phyloP scores from a whole-genome alignment of 2,888 invertebrate species.

The Melipona bicolor region DNA sequence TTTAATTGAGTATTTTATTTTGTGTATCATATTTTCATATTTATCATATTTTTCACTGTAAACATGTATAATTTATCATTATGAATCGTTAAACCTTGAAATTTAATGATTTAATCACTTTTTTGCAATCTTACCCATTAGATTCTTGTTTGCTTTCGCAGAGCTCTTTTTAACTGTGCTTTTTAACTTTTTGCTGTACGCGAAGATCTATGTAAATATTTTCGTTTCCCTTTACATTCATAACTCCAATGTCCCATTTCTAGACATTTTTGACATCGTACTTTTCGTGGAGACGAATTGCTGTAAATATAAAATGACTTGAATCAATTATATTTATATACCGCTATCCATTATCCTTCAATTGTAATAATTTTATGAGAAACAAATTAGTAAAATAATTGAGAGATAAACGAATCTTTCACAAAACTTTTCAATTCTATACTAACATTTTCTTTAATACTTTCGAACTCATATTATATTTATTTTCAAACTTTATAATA shows the following conservation, averaged over 20 bases:
- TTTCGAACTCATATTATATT: conserved; percentile 63
- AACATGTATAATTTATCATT: conserved; percentile 13
- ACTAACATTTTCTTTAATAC: conserved; percentile 68
- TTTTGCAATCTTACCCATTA: conserved; percentile 71
- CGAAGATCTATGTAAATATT: conserved; percentile 93
- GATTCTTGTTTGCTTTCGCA: conserved; percentile 85
- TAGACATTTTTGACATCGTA: conserved; percentile 96
- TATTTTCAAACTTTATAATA: conserved; percentile 28
- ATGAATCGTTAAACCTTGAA: not conserved
- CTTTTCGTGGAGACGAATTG: conserved; percentile 88
- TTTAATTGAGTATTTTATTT: conserved; percentile 58
- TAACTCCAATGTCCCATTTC: conserved; percentile 98
- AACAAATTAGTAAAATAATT: not conserved
- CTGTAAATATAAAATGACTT: conserved; percentile 59
- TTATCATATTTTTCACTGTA: conserved; percentile 60
- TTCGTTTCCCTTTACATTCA: conserved; percentile 95
- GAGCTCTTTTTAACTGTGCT: conserved; percentile 87
- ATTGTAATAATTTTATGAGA: not conserved
- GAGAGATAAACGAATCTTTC: not conserved
- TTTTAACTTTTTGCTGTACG: conserved; percentile 87
- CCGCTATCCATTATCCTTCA: not conserved
- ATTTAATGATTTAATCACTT: not conserved
- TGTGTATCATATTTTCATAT: conserved; percentile 14
- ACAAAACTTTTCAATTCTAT: conserved; percentile 3
- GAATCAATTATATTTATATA: conserved; percentile 9